A percentile compares a stretch with the other conserved stretches of the same genome.
Evolutionary conservation across 2,888 invertebrate species (phyloP).

Genomic region (Pogonocherus hispidulus): DNA sequence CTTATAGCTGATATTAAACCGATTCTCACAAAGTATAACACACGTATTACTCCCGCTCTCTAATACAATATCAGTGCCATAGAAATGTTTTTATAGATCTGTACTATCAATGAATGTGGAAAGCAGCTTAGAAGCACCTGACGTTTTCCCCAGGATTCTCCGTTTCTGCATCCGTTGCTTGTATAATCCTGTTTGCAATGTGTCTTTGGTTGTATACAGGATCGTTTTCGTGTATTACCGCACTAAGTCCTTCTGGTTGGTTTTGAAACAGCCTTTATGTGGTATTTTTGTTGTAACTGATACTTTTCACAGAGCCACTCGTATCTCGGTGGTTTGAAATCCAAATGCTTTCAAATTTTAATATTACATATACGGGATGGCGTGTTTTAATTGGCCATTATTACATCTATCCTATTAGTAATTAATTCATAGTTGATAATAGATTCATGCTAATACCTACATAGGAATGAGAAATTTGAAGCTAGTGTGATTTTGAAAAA

Average conservation of each 20-base stretch:
- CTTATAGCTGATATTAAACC: not conserved
- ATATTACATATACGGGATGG: too few relatives aligned
- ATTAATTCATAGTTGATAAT: too few relatives aligned
- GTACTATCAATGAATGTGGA: constrained; percentile 28
- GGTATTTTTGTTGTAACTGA: not conserved
- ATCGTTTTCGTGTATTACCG: constrained; percentile 22
- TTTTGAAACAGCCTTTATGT: not conserved
- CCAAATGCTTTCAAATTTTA: too few relatives aligned
- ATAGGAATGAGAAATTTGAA: too few relatives aligned
- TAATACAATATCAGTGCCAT: constrained; percentile 10
- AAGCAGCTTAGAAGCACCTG: constrained; percentile 34
- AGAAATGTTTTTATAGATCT: constrained; percentile 24
- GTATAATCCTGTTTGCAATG: constrained; percentile 30
- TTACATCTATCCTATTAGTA: too few relatives aligned
- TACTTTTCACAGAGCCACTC: too few relatives aligned
- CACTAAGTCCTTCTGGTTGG: constrained; percentile 3
- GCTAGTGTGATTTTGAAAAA: too few relatives aligned
- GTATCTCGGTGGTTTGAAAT: too few relatives aligned
- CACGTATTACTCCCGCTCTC: not conserved
- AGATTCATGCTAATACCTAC: too few relatives aligned
- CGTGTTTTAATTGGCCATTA: too few relatives aligned
- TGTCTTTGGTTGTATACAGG: constrained; percentile 24
- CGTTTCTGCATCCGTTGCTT: constrained; percentile 13
- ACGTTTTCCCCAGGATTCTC: constrained; percentile 21
- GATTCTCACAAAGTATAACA: not conserved